Percentiles rank a stretch among this genome's conserved stretches.
Evolutionary conservation across 1,140 invertebrate genomes (phyloP).

Genomic region (Brachionus sp.): DNA sequence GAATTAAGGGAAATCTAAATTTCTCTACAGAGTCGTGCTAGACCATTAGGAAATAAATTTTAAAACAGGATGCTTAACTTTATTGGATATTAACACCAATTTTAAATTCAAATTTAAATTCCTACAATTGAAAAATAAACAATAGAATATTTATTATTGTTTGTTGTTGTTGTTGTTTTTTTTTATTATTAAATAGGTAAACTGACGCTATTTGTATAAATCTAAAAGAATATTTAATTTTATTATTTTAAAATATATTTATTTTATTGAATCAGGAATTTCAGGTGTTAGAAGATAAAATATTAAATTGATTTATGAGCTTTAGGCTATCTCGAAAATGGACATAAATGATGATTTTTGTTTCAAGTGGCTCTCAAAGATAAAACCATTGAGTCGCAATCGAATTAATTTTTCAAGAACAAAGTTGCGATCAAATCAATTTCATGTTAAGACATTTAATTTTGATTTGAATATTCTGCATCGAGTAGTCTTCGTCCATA

Average conservation of each 20-base stretch:
- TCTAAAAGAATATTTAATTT: slow-evolving; percentile 40
- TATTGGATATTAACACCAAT: slow-evolving; percentile 44
- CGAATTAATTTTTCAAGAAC: slow-evolving; percentile 1
- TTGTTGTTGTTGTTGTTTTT: too few species aligned
- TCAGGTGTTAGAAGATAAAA: not conserved
- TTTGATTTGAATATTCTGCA: not conserved
- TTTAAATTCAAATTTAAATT: slow-evolving; percentile 42
- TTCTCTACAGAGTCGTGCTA: slow-evolving; percentile 8
- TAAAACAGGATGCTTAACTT: slow-evolving; percentile 28
- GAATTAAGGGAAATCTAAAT: not conserved
- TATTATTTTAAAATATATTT: not conserved
- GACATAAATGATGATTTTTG: not conserved
- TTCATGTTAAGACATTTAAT: slow-evolving; percentile 39
- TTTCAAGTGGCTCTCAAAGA: not conserved
- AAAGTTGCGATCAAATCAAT: not conserved
- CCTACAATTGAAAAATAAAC: not conserved
- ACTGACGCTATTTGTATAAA: not conserved
- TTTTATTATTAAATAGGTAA: slow-evolving; percentile 28
- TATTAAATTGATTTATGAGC: not conserved
- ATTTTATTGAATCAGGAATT: not conserved
- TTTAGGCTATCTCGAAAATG: not conserved
- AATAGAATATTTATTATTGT: not conserved
- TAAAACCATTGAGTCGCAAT: not conserved
- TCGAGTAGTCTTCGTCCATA: not conserved
- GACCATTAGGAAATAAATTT: slow-evolving; percentile 1